phyloP scores from a whole-genome alignment of 2,113 vertebrate genomes.

The Neolamprologus caudopunctatus region DNA sequence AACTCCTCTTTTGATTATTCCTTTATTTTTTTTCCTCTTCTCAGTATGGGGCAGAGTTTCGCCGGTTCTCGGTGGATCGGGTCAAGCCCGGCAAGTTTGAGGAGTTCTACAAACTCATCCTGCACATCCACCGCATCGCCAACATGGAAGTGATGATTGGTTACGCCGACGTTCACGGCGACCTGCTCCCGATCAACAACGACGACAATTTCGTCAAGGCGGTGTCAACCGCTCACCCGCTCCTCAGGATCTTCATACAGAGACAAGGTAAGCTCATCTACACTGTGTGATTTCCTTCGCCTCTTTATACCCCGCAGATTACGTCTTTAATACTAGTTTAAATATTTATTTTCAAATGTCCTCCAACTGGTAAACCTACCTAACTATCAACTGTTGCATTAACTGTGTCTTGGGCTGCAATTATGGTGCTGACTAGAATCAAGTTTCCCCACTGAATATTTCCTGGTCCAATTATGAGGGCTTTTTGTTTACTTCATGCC shows the following conservation, averaged over 20 bases:
- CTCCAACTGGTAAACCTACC: not conserved
- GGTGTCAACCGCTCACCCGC: slow-evolving; percentile 87
- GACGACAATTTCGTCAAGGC: slow-evolving; percentile 98
- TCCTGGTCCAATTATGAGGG: slow-evolving; percentile 39
- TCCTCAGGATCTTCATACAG: slow-evolving; percentile 95
- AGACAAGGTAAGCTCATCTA: slow-evolving; percentile 78
- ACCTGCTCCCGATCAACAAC: slow-evolving; percentile 98
- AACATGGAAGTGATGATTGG: slow-evolving; percentile 92
- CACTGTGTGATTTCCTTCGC: not conserved
- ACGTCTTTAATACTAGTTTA: not conserved
- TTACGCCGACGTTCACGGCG: slow-evolving; percentile 93
- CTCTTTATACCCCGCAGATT: not conserved
- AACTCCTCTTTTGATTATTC: not conserved
- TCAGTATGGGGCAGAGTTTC: slow-evolving; percentile 96
- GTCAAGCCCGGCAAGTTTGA: slow-evolving; percentile 93
- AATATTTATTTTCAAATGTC: not conserved
- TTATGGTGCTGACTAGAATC: not conserved
- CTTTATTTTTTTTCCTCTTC: not conserved
- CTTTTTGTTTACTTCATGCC: slow-evolving; percentile 47
- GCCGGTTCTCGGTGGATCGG: slow-evolving; percentile 91
- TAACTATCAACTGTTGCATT: not conserved
- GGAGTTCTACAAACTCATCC: slow-evolving; percentile 94
- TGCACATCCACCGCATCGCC: slow-evolving; percentile 89
- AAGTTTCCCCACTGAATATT: slow-evolving; percentile 24
- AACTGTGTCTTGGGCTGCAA: not conserved